Evolutionary conservation across 2,113 vertebrate genomes (phyloP).

Genomic region (Spermophilus dauricus): DNA sequence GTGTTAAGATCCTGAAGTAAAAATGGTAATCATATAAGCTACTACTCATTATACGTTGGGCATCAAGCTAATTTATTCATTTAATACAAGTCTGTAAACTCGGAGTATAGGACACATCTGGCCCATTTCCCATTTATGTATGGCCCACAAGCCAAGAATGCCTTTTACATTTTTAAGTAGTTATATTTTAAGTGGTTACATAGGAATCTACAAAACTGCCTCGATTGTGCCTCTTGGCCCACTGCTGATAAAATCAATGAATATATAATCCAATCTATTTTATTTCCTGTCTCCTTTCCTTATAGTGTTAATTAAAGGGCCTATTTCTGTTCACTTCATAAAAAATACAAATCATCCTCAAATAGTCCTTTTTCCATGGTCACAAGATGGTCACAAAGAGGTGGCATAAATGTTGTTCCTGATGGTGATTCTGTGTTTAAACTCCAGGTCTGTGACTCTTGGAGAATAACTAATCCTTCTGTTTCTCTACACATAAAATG

Average conservation of each 20-base stretch:
- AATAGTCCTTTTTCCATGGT: background rate
- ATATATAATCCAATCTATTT: background rate
- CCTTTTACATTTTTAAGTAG: background rate
- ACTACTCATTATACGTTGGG: background rate
- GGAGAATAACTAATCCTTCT: background rate
- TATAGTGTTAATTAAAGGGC: background rate
- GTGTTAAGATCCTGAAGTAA: background rate
- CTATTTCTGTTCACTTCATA: background rate
- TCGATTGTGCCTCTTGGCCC: background rate
- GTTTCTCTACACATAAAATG: background rate
- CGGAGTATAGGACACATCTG: background rate
- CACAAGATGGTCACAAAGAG: background rate
- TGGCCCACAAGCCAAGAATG: background rate
- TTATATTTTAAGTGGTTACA: background rate
- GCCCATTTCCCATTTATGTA: background rate
- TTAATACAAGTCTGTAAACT: background rate
- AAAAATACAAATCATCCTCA: constrained; percentile 15
- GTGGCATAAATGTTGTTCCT: background rate
- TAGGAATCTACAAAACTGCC: background rate
- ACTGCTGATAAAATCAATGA: background rate
- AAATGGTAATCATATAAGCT: background rate
- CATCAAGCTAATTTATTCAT: background rate
- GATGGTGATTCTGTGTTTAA: background rate
- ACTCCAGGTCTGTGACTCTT: background rate
- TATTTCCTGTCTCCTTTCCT: background rate